phyloP scores from a whole-genome alignment of 1,140 invertebrate genomes.

The Acromyrmex charruanus region DNA sequence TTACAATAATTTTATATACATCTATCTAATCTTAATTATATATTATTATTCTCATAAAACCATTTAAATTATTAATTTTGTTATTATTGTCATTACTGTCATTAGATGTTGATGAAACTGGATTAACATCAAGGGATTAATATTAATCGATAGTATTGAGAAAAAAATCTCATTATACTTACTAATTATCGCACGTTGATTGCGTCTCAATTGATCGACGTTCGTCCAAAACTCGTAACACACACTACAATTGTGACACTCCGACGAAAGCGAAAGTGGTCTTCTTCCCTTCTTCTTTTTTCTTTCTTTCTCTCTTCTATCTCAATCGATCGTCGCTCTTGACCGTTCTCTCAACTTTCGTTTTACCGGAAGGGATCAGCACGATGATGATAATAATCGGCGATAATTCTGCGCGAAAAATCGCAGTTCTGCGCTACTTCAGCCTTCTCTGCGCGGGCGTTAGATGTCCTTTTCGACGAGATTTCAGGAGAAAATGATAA shows the following conservation, averaged over 20 bases:
- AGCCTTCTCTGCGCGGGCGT: background rate
- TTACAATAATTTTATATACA: background rate
- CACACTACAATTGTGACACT: constrained; percentile 56
- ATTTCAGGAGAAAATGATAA: background rate
- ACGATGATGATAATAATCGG: background rate
- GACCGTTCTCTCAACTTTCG: constrained; percentile 9
- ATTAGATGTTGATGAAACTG: background rate
- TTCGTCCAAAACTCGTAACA: constrained; percentile 44
- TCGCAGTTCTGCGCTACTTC: constrained; percentile 18
- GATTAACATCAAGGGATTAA: background rate
- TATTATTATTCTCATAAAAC: background rate
- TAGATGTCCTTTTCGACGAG: background rate
- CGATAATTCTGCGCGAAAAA: background rate
- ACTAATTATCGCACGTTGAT: constrained; percentile 2
- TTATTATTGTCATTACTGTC: background rate
- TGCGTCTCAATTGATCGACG: background rate
- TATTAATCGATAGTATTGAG: background rate
- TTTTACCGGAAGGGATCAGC: constrained; percentile 12
- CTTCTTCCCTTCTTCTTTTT: constrained; percentile 6
- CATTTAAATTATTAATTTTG: background rate
- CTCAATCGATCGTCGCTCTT: background rate
- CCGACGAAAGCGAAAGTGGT: constrained; percentile 36
- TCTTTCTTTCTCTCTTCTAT: constrained; percentile 19
- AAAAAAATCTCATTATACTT: constrained; percentile 31
- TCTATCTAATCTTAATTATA: background rate